Conservation (phyloP, 2,888 invertebrate species). For the Clivina fossor region DNA sequence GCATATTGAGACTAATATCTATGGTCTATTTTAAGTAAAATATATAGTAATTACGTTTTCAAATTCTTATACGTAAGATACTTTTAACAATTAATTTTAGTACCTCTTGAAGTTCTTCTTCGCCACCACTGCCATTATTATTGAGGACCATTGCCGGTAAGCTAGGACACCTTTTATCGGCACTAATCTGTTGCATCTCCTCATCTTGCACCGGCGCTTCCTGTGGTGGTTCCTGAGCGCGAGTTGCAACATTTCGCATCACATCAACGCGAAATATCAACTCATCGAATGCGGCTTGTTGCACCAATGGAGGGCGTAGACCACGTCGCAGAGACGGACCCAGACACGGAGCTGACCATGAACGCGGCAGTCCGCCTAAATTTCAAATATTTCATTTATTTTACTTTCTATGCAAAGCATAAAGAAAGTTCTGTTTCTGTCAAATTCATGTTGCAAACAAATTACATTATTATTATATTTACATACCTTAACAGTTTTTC, state of each 20-base stretch:
- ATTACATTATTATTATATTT: too few relatives aligned
- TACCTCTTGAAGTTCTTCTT: conserved; percentile 52
- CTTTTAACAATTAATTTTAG: too few relatives aligned
- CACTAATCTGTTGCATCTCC: conserved; percentile 52
- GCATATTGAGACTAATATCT: too few relatives aligned
- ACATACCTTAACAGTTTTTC: too few relatives aligned
- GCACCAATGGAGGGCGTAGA: conserved; percentile 77
- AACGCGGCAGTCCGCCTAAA: conserved; percentile 51
- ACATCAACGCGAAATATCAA: conserved; percentile 79
- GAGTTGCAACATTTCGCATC: conserved; percentile 74
- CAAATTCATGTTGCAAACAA: too few relatives aligned
- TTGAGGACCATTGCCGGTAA: conserved; percentile 47
- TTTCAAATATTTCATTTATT: too few relatives aligned
- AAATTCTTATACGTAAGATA: too few relatives aligned
- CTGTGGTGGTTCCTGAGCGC: conserved; percentile 49
- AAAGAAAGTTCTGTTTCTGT: too few relatives aligned
- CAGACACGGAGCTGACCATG: conserved; percentile 53
- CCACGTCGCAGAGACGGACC: conserved; percentile 60
- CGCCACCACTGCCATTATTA: conserved; percentile 35
- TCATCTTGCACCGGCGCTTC: conserved; percentile 48
- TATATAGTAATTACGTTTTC: too few relatives aligned
- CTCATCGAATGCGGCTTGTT: conserved; percentile 86
- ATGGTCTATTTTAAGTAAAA: too few relatives aligned
- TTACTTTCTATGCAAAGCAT: too few relatives aligned
- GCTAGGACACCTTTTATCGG: conserved; percentile 46